A percentile compares a stretch with the other conserved stretches of the same genome.
Evolutionary conservation across 1,140 invertebrate genomes (phyloP).

Genomic region (Ostrea denselamellosa): DNA sequence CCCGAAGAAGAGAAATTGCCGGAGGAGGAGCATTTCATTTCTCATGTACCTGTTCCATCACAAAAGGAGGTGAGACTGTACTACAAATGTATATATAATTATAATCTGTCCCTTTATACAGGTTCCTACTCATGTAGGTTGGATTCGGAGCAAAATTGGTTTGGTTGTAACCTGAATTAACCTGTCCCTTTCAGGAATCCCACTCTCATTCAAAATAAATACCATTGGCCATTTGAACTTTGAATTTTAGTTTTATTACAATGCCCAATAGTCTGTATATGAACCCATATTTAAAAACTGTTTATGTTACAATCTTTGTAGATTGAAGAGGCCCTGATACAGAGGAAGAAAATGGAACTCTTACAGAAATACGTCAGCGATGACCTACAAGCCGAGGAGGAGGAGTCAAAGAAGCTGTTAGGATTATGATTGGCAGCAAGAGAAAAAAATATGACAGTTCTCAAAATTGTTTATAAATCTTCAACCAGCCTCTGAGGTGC

Average conservation of each 20-base stretch:
- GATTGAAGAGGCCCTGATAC: constrained; percentile 92
- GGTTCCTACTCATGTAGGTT: no score
- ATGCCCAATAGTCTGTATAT: no score
- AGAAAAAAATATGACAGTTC: neutral
- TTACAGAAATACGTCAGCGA: constrained; percentile 82
- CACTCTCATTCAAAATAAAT: no score
- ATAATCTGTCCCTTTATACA: no score
- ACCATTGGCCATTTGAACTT: no score
- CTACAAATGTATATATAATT: no score
- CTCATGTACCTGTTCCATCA: constrained; percentile 77
- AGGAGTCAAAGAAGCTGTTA: constrained; percentile 71
- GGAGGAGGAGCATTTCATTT: constrained; percentile 79
- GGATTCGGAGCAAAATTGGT: no score
- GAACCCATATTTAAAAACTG: no score
- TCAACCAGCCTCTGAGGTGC: neutral
- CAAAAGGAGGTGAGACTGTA: constrained; percentile 75
- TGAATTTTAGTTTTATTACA: no score
- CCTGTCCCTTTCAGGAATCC: no score
- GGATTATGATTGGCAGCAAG: constrained; percentile 67
- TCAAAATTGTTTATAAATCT: neutral
- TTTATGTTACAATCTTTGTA: constrained; percentile 57
- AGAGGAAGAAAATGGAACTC: constrained; percentile 93
- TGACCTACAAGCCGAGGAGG: constrained; percentile 72
- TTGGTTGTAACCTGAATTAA: no score
- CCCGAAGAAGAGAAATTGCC: constrained; percentile 77